Percentiles rank a stretch among this genome's conserved stretches.
phyloP scores from a whole-genome alignment of 2,113 vertebrate genomes.

The Lophochroa leadbeateri region DNA sequence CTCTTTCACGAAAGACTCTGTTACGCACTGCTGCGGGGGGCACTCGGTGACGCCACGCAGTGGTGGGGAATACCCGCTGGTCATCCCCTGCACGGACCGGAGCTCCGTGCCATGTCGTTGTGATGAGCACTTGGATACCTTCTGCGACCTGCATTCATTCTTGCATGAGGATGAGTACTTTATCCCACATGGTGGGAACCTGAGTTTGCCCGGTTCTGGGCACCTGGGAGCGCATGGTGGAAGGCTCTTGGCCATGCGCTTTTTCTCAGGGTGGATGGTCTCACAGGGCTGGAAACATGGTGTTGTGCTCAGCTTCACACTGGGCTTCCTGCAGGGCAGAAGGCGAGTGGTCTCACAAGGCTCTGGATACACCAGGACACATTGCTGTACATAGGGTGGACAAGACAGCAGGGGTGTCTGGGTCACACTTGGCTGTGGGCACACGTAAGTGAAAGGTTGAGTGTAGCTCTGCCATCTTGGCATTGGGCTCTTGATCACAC shows the following conservation, averaged over 20 bases:
- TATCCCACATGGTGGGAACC: constrained; percentile 22
- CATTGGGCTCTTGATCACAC: constrained; percentile 8
- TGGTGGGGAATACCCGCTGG: neutral
- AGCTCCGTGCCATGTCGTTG: fast-evolving
- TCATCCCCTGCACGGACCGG: neutral
- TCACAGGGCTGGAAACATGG: neutral
- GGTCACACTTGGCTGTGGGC: fast-evolving
- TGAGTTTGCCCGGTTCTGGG: neutral
- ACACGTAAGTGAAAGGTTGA: neutral
- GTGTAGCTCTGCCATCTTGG: neutral
- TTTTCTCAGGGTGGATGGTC: fast-evolving
- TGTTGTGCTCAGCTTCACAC: neutral
- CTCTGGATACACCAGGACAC: neutral
- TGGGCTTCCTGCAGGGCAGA: neutral
- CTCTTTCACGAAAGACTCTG: neutral
- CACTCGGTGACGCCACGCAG: neutral
- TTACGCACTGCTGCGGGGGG: neutral
- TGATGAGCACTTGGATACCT: fast-evolving
- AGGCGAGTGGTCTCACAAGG: neutral
- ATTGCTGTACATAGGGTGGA: neutral
- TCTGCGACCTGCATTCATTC: neutral
- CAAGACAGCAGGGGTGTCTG: neutral
- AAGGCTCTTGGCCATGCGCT: neutral
- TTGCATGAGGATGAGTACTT: neutral
- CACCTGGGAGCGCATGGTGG: neutral